Evolutionary conservation across 1,140 invertebrate genomes (phyloP), one percentile per base, ranked within the genome.

Genomic region (Neoseiulus cucumeris): DNA sequence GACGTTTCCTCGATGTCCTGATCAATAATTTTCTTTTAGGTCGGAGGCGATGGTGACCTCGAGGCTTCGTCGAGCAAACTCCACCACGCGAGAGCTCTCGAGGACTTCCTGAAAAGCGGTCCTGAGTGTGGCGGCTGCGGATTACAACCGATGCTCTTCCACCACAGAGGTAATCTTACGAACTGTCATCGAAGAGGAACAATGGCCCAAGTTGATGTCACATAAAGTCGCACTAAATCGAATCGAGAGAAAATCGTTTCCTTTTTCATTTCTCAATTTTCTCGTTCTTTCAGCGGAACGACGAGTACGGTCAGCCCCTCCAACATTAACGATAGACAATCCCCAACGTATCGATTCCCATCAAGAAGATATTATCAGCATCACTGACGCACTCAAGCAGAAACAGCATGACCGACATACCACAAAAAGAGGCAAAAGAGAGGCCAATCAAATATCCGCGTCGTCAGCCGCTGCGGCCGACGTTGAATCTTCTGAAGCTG

Each of bases 101-200:
- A 59, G 22, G 51, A 59, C 22, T 59, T 59, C 51, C 51, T 59
- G 14, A n/a, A 33, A 20, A 59, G 51, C 33, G 51, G 22, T 2
- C 51, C 51, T 14, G 51, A 33, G 33, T 59, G 51, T 33, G 14
- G 51, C 12, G 51, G 33, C 51, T 59, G 51, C 22, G 51, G 51
- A 59, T 59, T 59, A 14, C 51, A 59, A 33, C 51, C 51, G 51
- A 29, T 59, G 33, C 25, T 59, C 25, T 59, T 59, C 51, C 51
- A 29, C 22, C 1, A 59, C 22, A 33, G 51, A 14, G 33, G 33
- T 39, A 39, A 39, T 9, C 33, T 39, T 39, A 6, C 9, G 4
- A 39, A 6, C 33, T 39, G 33, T 6, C 9, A 4, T 9, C 4
- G 33, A 39, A 39, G 33, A n/a, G n/a, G n/a, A n/a, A n/a, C n/a